Conservation (phyloP, 2,113 vertebrate species). For the Mungos mungo region DNA sequence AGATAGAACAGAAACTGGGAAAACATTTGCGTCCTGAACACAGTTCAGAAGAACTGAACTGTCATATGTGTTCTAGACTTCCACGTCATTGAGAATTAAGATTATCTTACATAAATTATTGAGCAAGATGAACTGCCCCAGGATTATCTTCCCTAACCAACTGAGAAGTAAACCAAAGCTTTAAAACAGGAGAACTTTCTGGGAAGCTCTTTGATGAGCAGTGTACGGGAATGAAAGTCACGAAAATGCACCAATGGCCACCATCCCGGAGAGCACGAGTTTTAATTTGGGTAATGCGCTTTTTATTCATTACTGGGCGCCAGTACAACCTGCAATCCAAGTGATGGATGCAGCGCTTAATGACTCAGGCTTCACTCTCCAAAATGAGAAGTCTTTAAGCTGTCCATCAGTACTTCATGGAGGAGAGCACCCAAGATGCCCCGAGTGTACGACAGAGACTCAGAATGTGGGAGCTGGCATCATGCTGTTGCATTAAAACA, state of each 20-base stretch:
- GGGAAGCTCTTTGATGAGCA: conserved; percentile 75
- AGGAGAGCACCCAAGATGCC: conserved; percentile 67
- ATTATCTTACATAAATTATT: conserved; percentile 27
- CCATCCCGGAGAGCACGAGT: conserved; percentile 75
- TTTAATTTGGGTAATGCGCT: conserved; percentile 87
- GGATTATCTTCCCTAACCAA: not conserved
- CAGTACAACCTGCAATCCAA: conserved; percentile 79
- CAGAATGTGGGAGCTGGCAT: conserved; percentile 63
- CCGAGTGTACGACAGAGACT: not conserved
- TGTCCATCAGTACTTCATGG: conserved; percentile 80
- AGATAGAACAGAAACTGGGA: not conserved
- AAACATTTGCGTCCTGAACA: conserved; percentile 14
- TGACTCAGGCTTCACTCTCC: conserved; percentile 82
- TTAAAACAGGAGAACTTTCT: conserved; percentile 67
- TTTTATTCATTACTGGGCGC: conserved; percentile 84
- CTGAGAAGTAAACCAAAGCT: conserved; percentile 54
- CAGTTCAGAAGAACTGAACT: too few species aligned
- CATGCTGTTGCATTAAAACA: not conserved
- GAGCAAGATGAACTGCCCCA: conserved; percentile 7
- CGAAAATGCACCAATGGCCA: conserved; percentile 74
- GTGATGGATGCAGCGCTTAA: conserved; percentile 84
- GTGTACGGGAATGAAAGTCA: conserved; percentile 78
- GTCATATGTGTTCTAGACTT: not conserved
- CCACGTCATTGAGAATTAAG: not conserved
- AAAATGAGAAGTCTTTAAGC: conserved; percentile 79